Evolutionary conservation across 2,888 invertebrate species (phyloP).

Genomic region (Epicampocera succincta): DNA sequence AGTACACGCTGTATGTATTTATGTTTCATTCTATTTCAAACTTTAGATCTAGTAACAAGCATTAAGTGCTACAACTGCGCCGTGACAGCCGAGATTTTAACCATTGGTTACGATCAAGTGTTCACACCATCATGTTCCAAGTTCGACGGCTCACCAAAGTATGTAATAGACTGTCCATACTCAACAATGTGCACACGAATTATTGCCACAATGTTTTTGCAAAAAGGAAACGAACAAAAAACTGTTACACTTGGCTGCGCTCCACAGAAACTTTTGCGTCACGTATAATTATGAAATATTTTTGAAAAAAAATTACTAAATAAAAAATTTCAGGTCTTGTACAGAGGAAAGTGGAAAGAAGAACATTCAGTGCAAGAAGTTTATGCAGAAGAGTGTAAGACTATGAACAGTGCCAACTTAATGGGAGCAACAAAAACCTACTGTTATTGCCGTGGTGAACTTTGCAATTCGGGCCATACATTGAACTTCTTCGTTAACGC

Average conservation of each 20-base stretch:
- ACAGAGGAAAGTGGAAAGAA: slow-evolving; percentile 84
- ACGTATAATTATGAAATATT: slow-evolving; percentile 31
- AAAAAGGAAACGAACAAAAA: slow-evolving; percentile 37
- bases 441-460: slow-evolving; percentile 88
- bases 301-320: not conserved
- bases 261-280: slow-evolving; percentile 40
- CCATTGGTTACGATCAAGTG: slow-evolving; percentile 15
- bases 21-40: not conserved
- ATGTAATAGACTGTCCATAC: slow-evolving; percentile 52
- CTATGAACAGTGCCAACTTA: slow-evolving; percentile 84
- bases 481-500: not conserved
- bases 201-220: slow-evolving; percentile 51
- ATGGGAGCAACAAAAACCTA: slow-evolving; percentile 81
- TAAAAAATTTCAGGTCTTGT: slow-evolving; percentile 53
- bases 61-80: slow-evolving; percentile 52
- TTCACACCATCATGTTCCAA: slow-evolving; percentile 51
- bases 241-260: slow-evolving; percentile 57
- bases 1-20: not conserved
- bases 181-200: slow-evolving; percentile 61
- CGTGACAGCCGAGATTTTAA: slow-evolving; percentile 33
- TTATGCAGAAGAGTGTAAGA: slow-evolving; percentile 87
- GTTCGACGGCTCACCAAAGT: slow-evolving; percentile 44
- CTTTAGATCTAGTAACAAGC: slow-evolving; percentile 13
- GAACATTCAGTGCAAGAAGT: slow-evolving; percentile 86
- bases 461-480: slow-evolving; percentile 85